Conservation (phyloP, 1,140 invertebrate species). For the Temnothorax longispinosus region DNA sequence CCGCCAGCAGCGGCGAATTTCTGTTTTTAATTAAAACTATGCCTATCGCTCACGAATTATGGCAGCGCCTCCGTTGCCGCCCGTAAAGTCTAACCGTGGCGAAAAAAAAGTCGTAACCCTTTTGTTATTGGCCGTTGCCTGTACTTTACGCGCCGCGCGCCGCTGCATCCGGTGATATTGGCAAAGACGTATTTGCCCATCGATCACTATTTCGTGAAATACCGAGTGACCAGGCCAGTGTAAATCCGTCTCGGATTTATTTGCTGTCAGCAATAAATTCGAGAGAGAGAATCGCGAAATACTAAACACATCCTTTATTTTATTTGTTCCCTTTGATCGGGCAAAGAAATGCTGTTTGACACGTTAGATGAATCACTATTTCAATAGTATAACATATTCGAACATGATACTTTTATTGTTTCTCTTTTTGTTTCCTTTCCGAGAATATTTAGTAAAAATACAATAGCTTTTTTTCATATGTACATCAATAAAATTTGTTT, state of each 20-base stretch:
- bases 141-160: slow-evolving; percentile 45
- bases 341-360: slow-evolving; percentile 35
- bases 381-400: slow-evolving; percentile 7
- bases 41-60: slow-evolving; percentile 51
- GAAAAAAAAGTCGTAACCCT: slow-evolving; percentile 51
- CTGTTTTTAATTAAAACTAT: slow-evolving; percentile 59
- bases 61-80: not conserved
- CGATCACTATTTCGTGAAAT: slow-evolving; percentile 58
- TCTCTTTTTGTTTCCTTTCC: not conserved
- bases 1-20: slow-evolving; percentile 19
- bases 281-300: slow-evolving; percentile 43
- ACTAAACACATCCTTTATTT: slow-evolving; percentile 53
- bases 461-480: not conserved
- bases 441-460: not conserved
- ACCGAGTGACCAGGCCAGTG: slow-evolving; percentile 47
- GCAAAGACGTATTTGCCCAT: slow-evolving; percentile 57
- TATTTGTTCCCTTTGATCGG: slow-evolving; percentile 35
- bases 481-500: not conserved
- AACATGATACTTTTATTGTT: not conserved
- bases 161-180: slow-evolving; percentile 49
- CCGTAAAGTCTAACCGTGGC: slow-evolving; percentile 24
- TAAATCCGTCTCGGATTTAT: slow-evolving; percentile 59
- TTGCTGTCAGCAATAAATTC: slow-evolving; percentile 55
- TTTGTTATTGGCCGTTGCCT: slow-evolving; percentile 47
- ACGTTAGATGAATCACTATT: slow-evolving; percentile 25